A percentile compares a stretch with the other conserved stretches of the same genome.
phyloP scores from a whole-genome alignment of 2,888 invertebrate species.

The Plebejus anna region DNA sequence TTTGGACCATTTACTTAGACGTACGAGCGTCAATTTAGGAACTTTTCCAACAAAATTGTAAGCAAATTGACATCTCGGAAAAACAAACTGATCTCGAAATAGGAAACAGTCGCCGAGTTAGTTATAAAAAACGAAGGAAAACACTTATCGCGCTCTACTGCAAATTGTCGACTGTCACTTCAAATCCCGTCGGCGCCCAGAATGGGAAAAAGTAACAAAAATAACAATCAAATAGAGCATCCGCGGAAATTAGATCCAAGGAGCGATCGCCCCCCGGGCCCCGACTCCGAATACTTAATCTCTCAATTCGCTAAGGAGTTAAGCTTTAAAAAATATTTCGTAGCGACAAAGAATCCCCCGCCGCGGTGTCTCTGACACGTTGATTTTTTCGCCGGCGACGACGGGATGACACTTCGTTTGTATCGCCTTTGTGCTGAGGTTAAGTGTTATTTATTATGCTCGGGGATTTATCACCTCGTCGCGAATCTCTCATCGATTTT shows the following conservation, averaged over 20 bases:
- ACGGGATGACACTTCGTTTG: slow-evolving; percentile 78
- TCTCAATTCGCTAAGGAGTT: slow-evolving; percentile 81
- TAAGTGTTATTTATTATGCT: slow-evolving; percentile 78
- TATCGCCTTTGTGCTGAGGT: slow-evolving; percentile 77
- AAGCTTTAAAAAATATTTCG: slow-evolving; percentile 79
- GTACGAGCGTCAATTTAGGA: neutral
- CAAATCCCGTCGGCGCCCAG: slow-evolving; percentile 64
- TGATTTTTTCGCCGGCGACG: slow-evolving; percentile 75
- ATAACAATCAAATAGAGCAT: slow-evolving; percentile 79
- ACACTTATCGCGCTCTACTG: slow-evolving; percentile 77
- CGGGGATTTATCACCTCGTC: slow-evolving; percentile 32
- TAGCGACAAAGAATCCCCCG: slow-evolving; percentile 74
- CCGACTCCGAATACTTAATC: slow-evolving; percentile 81
- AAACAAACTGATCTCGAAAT: slow-evolving; percentile 49
- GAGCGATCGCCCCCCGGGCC: slow-evolving; percentile 79
- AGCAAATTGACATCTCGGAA: slow-evolving; percentile 33
- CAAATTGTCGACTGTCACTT: slow-evolving; percentile 78
- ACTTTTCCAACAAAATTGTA: slow-evolving; percentile 21
- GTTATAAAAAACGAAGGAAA: slow-evolving; percentile 73
- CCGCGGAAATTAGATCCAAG: slow-evolving; percentile 78
- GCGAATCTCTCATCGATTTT: slow-evolving; percentile 9
- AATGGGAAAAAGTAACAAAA: slow-evolving; percentile 74
- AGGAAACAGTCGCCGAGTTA: slow-evolving; percentile 68
- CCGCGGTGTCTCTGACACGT: slow-evolving; percentile 79
- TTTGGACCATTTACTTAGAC: neutral